Conservation (phyloP, 1,140 invertebrate species). For the Trichonephila clavata region DNA sequence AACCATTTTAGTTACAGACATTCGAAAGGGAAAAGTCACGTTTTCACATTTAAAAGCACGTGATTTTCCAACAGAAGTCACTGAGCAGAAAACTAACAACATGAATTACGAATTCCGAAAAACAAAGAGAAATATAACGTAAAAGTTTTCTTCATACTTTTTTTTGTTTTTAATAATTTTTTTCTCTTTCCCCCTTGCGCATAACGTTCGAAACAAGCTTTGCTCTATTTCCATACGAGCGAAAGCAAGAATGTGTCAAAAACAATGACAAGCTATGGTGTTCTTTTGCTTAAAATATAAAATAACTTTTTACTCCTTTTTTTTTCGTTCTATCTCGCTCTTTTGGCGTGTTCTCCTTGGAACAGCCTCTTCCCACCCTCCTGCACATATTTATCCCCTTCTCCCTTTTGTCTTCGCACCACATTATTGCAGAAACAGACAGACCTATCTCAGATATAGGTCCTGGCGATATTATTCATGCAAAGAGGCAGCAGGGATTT, state of each 20-base stretch:
- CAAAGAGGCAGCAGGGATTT: slow-evolving; percentile 22
- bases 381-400: slow-evolving; percentile 21
- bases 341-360: background rate
- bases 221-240: slow-evolving; percentile 51
- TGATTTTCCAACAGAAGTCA: slow-evolving; percentile 1
- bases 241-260: slow-evolving; percentile 65
- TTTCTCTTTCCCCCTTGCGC: background rate
- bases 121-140: slow-evolving; percentile 9
- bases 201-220: background rate
- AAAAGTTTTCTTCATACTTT: background rate
- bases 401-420: slow-evolving; percentile 54
- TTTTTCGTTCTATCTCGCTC: background rate
- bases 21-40: slow-evolving; percentile 11
- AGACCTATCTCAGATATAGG: slow-evolving; percentile 34
- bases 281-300: slow-evolving; percentile 40
- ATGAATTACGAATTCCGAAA: slow-evolving; percentile 23
- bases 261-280: slow-evolving; percentile 64
- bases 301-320: background rate
- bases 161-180: background rate
- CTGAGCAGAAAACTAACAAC: slow-evolving; percentile 5
- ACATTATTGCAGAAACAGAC: slow-evolving; percentile 51
- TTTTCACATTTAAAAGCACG: slow-evolving; percentile 12
- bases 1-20: slow-evolving; percentile 8
- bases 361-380: background rate
- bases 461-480: slow-evolving; percentile 53